A percentile compares a stretch with the other conserved stretches of the same genome.
phyloP scores from a whole-genome alignment of 2,888 invertebrate genomes.

The Ommatoiulus sabulosus region DNA sequence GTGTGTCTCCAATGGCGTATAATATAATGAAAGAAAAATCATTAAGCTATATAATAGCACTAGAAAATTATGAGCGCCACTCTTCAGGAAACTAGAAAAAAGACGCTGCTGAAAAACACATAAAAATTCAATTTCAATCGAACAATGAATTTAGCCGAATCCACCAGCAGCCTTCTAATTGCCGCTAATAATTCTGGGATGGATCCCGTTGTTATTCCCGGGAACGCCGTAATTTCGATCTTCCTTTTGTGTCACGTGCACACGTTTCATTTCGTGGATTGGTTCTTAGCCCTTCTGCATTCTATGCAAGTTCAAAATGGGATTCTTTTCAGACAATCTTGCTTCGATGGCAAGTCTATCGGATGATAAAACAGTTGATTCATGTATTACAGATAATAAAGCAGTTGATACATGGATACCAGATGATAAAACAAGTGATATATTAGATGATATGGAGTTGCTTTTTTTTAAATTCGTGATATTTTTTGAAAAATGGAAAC shows the following conservation, averaged over 20 bases:
- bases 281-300: neutral
- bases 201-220: neutral
- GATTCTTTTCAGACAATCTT: too few relatives aligned
- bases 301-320: neutral
- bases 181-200: constrained; percentile 3
- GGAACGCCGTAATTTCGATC: neutral
- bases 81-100: neutral
- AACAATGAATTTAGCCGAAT: constrained; percentile 19
- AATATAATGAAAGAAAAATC: constrained; percentile 19
- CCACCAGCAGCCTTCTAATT: constrained; percentile 19
- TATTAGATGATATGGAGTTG: too few relatives aligned
- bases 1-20: neutral
- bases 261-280: neutral
- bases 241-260: neutral
- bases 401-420: too few relatives aligned
- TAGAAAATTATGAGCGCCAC: neutral
- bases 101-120: neutral
- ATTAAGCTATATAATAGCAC: constrained; percentile 19
- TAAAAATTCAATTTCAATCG: constrained; percentile 19
- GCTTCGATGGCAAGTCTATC: too few relatives aligned
- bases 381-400: too few relatives aligned
- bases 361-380: too few relatives aligned
- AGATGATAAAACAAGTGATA: too few relatives aligned
- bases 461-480: too few relatives aligned
- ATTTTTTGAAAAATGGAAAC: too few relatives aligned